Percentiles rank a stretch among this genome's conserved stretches.
These are phyloP conservation scores for Rhogogaster chlorosoma DNA, from an alignment of 2,888 invertebrate genomes.

Conservation along the genomic window DNA sequence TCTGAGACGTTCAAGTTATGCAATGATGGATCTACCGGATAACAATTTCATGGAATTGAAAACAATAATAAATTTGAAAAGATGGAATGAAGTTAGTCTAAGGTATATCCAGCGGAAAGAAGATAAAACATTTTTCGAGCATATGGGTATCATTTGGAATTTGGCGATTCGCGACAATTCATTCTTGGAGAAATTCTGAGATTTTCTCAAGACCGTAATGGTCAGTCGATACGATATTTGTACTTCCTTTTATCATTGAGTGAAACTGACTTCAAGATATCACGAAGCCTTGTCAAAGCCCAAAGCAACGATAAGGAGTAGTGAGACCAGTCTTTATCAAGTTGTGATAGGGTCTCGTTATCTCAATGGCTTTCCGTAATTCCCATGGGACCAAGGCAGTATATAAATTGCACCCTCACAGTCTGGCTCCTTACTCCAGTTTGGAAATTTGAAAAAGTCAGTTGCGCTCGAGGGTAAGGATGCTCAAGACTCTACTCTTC, in stretches of 20 bases:
- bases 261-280: not conserved
- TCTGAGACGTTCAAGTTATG: not conserved
- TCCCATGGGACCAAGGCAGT: conserved; percentile 13
- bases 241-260: conserved; percentile 5
- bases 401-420: conserved; percentile 39
- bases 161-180: not conserved
- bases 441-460: conserved; percentile 14
- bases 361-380: conserved; percentile 54
- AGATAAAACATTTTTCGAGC: not conserved
- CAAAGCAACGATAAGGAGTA: conserved; percentile 18
- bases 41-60: not conserved
- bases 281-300: not conserved
- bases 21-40: not conserved
- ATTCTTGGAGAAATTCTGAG: not conserved
- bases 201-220: not conserved
- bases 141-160: not conserved
- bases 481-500: not conserved
- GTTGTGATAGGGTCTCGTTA: conserved; percentile 54
- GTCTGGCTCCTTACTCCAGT: conserved; percentile 35
- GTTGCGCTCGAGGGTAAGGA: not conserved
- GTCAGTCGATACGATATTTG: not conserved
- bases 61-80: not conserved
- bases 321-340: conserved; percentile 36
- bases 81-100: not conserved
- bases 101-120: not conserved